Percentiles rank a stretch among this genome's conserved stretches.
phyloP scores from a whole-genome alignment of 2,797 vertebrate genomes.

The Peromyscus eremicus region DNA sequence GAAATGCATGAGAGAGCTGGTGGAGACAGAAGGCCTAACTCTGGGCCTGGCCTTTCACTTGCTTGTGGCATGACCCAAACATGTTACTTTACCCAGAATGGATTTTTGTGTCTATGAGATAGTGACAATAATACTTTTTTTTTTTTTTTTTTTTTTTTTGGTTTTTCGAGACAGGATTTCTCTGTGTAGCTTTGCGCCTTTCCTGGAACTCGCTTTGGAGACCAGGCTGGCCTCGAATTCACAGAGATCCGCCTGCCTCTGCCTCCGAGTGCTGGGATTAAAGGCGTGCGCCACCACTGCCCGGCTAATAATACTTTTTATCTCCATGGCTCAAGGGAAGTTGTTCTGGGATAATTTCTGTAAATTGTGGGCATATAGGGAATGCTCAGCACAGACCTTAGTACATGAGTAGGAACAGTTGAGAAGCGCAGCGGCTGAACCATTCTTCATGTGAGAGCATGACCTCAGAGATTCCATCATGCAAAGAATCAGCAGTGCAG shows the following conservation, averaged over 20 bases:
- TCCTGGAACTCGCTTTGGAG: too few relatives aligned
- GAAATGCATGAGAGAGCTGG: background rate
- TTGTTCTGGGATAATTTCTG: background rate
- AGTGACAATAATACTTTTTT: background rate
- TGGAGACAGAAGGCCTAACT: background rate
- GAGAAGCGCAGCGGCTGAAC: background rate
- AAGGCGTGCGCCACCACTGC: too few relatives aligned
- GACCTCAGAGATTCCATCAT: conserved; percentile 27
- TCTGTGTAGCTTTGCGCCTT: too few relatives aligned
- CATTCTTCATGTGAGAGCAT: background rate
- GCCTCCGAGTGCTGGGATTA: too few relatives aligned
- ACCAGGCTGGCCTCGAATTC: too few relatives aligned
- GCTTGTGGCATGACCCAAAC: background rate
- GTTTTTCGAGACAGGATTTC: too few relatives aligned
- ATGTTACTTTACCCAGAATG: background rate
- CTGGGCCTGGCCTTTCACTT: background rate
- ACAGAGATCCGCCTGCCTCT: too few relatives aligned
- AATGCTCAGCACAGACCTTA: background rate
- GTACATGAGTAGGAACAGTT: background rate
- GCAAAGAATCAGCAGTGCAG: conserved; percentile 53
- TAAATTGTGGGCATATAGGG: background rate
- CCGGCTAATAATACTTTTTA: background rate
- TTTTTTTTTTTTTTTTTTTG: too few relatives aligned
- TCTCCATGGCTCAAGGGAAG: background rate
- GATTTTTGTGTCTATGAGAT: background rate